Evolutionary conservation across 92 coral and sea anemone genomes (phyloP), one percentile per base, ranked within the genome.

Genomic region (Epizoanthus rinbou): DNA sequence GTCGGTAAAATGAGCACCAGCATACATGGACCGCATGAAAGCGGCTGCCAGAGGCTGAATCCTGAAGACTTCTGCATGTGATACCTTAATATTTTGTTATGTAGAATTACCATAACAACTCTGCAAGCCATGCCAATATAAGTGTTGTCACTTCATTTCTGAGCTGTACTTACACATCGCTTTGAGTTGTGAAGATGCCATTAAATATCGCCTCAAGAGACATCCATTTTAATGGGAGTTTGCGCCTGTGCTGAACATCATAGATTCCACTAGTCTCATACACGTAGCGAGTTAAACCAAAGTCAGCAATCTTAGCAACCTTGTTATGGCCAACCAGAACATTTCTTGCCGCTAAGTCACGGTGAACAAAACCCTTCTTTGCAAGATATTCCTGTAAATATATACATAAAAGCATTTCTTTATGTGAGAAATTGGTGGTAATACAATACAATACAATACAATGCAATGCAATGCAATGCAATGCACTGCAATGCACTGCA

Each of bases 291-390:
- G 97, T 93, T 33, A 93, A 78, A 6, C 97, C 97, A 74, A 93
- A 93, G 81, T 93, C 97, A 3, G 94, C 94, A 23, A 93, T 86
- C 69, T 93, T 93, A 18, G 91, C 97, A 57, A 88, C 88, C 39
- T 93, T 93, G 52, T 91, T 91, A 18, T 84, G 87, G 0, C 97
- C 97, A 19, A 93, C 92, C 54, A 93, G 88, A 14, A 93, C 87
- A 74, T 93, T 93, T 23, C 97, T 91, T 19, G 97, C 97, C 3
- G 97, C 97, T 7, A 93, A 79, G 69, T 93, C 97, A n/a, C 97
- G 92, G 57, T 93, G 97, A 60, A 93, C 90, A 57, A 86, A 93
- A 19, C 97, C 97, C n/a, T 92, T 90, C 69, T 81, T 91, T 5
- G 89, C 73, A 0, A 93, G 89, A 60, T 85, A 93, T 83, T 93